phyloP scores from a whole-genome alignment of 2,888 invertebrate genomes.

The Lasioglossum zephyrum region DNA sequence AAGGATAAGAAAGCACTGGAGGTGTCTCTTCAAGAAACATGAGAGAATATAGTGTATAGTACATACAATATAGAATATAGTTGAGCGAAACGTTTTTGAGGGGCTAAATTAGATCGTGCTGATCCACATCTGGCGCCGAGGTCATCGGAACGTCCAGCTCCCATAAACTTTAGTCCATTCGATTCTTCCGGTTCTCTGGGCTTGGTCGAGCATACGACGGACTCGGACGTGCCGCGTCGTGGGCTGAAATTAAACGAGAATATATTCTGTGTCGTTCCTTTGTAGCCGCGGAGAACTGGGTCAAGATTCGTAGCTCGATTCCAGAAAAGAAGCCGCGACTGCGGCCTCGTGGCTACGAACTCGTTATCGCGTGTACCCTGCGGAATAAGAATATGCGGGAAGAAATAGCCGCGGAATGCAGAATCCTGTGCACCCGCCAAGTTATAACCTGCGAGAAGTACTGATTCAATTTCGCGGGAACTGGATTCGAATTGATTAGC shows the following conservation, averaged over 20 bases:
- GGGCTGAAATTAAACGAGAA: constrained; percentile 59
- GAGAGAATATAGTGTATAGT: too few relatives aligned
- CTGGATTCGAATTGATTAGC: constrained; percentile 41
- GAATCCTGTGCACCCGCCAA: constrained; percentile 30
- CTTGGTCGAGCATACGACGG: constrained; percentile 28
- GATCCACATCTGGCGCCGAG: neutral
- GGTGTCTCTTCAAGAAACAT: neutral
- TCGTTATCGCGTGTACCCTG: constrained; percentile 50
- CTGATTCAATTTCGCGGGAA: constrained; percentile 6
- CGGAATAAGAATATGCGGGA: constrained; percentile 47
- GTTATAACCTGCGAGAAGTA: neutral
- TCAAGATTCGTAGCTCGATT: constrained; percentile 57
- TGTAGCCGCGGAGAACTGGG: constrained; percentile 51
- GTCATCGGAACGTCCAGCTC: constrained; percentile 33
- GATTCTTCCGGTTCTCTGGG: constrained; percentile 55
- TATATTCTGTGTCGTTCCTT: constrained; percentile 47
- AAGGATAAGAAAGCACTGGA: neutral
- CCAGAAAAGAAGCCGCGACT: constrained; percentile 49
- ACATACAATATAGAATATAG: neutral
- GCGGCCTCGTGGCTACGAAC: constrained; percentile 41
- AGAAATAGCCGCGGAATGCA: constrained; percentile 29
- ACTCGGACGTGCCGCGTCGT: constrained; percentile 30
- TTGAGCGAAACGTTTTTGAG: neutral
- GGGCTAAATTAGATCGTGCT: neutral
- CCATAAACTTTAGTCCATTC: constrained; percentile 61